A percentile compares a stretch with the other conserved stretches of the same genome.
phyloP scores from a whole-genome alignment of 2,888 invertebrate species.

The Alentia gelatinosa region DNA sequence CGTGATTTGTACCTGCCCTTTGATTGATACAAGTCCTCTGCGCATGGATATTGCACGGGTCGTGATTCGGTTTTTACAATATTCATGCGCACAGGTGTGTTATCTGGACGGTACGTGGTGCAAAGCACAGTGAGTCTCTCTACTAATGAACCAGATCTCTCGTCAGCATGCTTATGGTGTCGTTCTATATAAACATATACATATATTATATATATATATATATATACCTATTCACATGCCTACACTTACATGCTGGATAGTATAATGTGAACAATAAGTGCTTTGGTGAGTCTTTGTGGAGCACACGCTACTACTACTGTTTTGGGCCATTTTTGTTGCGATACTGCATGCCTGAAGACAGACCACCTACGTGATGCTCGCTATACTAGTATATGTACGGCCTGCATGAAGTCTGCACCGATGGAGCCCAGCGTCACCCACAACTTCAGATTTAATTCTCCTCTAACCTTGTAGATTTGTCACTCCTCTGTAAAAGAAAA shows the following conservation, averaged over 20 bases:
- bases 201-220: not conserved
- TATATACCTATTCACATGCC: not conserved
- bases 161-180: constrained; percentile 3
- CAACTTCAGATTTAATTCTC: not conserved
- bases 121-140: too few relatives aligned
- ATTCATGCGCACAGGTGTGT: too few relatives aligned
- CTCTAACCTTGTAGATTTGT: not conserved
- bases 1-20: too few relatives aligned
- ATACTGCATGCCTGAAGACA: not conserved
- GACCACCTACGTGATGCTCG: not conserved
- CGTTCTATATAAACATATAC: not conserved
- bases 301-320: not conserved
- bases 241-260: not conserved
- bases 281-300: not conserved
- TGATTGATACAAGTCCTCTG: too few relatives aligned
- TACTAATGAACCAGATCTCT: not conserved
- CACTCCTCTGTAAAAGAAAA: not conserved
- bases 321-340: not conserved
- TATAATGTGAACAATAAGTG: not conserved
- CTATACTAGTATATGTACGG: not conserved
- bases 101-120: too few relatives aligned
- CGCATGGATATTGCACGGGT: too few relatives aligned
- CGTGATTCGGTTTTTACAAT: too few relatives aligned
- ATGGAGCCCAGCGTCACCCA: not conserved
- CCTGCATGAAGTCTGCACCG: constrained; percentile 31